These are phyloP conservation scores for Lagopus muta DNA, from an alignment of 2,113 vertebrate genomes.

Conservation along the genomic window DNA sequence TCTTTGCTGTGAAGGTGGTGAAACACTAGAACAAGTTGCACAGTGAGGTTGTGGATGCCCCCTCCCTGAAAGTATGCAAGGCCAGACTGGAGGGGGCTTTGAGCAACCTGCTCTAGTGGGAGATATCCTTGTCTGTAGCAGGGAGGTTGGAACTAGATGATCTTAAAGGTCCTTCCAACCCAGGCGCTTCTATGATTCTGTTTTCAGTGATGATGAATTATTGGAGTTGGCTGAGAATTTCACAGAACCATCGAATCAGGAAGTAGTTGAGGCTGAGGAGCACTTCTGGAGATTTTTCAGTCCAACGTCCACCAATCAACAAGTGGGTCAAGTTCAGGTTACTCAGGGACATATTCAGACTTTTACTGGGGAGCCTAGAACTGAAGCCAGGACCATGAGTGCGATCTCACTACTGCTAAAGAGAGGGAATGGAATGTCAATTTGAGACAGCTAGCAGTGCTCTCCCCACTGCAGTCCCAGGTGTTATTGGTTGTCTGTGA, in stretches of 20 bases:
- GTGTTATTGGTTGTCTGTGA: background rate
- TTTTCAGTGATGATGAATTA: background rate
- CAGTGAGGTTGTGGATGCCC: too few species aligned
- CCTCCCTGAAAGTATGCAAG: too few species aligned
- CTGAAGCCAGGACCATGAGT: background rate
- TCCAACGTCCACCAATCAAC: rapidly evolving
- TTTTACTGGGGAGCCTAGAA: background rate
- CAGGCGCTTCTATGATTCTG: too few species aligned
- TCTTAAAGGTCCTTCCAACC: too few species aligned
- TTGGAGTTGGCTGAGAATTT: background rate
- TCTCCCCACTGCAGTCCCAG: background rate
- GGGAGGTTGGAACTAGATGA: too few species aligned
- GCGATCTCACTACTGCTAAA: background rate
- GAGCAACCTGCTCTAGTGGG: too few species aligned
- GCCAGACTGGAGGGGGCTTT: too few species aligned
- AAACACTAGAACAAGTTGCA: too few species aligned
- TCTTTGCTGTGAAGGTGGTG: too few species aligned
- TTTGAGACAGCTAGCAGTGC: background rate
- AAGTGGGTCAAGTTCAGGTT: background rate
- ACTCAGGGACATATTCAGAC: background rate
- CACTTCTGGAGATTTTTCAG: background rate
- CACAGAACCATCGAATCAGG: background rate
- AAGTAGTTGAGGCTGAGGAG: background rate
- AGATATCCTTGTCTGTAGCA: too few species aligned
- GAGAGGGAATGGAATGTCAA: background rate